Evolutionary conservation across 2,888 invertebrate genomes (phyloP).

Genomic region (Tryphoninae sp.): DNA sequence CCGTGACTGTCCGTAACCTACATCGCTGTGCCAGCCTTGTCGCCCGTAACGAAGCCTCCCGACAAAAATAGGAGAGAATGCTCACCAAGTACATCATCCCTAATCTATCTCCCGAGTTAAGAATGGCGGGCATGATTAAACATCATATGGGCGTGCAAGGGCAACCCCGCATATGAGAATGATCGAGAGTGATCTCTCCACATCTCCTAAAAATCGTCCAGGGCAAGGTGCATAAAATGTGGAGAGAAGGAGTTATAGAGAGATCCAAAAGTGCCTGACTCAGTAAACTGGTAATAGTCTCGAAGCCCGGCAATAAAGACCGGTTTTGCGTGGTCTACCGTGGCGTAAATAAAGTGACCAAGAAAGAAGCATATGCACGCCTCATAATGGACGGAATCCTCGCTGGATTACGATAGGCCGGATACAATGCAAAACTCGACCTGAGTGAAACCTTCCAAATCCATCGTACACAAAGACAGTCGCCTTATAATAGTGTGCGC

Average conservation of each 20-base stretch:
- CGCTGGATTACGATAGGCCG: neutral
- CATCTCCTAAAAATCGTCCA: neutral
- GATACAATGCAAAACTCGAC: neutral
- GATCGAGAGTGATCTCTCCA: neutral
- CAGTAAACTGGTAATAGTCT: neutral
- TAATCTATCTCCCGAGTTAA: neutral
- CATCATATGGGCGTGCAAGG: neutral
- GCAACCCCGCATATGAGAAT: neutral
- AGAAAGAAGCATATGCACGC: neutral
- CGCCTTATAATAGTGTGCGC: too few relatives aligned
- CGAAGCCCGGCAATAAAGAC: neutral
- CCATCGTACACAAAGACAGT: too few relatives aligned
- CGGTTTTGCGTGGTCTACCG: conserved; percentile 4
- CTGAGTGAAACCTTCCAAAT: neutral
- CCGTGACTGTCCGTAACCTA: too few relatives aligned
- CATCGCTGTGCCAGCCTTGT: too few relatives aligned
- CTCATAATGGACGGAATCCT: neutral
- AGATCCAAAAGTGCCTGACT: neutral
- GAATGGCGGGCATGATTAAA: neutral
- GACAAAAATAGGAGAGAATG: too few relatives aligned
- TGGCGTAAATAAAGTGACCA: neutral
- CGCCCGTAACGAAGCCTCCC: too few relatives aligned
- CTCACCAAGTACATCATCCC: neutral
- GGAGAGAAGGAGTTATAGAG: neutral
- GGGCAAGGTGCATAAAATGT: neutral